phyloP scores from a whole-genome alignment of 2,888 invertebrate genomes.

The Hypolimnas misippus region DNA sequence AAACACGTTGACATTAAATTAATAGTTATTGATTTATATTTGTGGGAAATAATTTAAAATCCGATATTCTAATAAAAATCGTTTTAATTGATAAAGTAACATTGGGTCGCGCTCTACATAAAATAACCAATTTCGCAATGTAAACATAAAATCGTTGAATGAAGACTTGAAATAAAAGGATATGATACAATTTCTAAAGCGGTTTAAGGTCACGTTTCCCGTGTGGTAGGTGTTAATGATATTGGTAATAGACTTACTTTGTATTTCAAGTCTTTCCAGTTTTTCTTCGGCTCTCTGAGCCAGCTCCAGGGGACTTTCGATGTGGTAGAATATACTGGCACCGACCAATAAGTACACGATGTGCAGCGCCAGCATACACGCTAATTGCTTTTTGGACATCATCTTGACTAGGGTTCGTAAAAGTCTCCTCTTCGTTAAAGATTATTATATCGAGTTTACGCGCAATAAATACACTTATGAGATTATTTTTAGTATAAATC shows the following conservation, averaged over 20 bases:
- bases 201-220: constrained; percentile 37
- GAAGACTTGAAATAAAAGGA: constrained; percentile 40
- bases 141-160: constrained; percentile 10
- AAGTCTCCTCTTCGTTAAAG: constrained; percentile 31
- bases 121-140: constrained; percentile 26
- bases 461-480: constrained; percentile 23
- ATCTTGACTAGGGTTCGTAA: constrained; percentile 73
- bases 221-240: constrained; percentile 30
- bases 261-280: constrained; percentile 86
- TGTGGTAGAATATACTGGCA: constrained; percentile 93
- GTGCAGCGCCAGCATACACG: constrained; percentile 89
- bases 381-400: constrained; percentile 93
- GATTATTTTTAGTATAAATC: constrained; percentile 43
- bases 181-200: constrained; percentile 41
- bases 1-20: constrained; percentile 11
- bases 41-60: constrained; percentile 1
- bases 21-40: constrained; percentile 1
- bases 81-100: neutral
- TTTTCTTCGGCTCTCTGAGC: constrained; percentile 83
- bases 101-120: constrained; percentile 19
- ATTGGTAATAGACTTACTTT: constrained; percentile 83
- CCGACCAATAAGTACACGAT: constrained; percentile 91
- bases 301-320: constrained; percentile 89
- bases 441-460: constrained; percentile 39
- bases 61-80: neutral